Evolutionary conservation across 2,113 vertebrate species (phyloP).

Genomic region (Neoarius graeffei): DNA sequence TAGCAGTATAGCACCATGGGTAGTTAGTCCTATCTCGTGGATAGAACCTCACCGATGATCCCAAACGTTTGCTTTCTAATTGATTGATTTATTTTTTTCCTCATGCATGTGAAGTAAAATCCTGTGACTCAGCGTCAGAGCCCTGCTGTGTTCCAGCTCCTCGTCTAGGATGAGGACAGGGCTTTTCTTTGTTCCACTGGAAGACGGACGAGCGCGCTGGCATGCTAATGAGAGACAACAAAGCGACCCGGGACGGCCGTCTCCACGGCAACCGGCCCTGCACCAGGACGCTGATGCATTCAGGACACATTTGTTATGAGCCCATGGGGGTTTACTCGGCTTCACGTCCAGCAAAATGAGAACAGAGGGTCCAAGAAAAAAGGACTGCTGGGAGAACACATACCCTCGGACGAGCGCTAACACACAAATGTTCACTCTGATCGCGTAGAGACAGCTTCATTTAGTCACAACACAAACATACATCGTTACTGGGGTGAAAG

Average conservation of each 20-base stretch:
- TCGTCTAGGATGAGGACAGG: conserved; percentile 63
- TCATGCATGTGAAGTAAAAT: conserved; percentile 7
- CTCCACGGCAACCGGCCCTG: conserved; percentile 71
- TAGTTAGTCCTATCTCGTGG: not conserved
- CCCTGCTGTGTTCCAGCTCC: conserved; percentile 5
- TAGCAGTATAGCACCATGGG: not conserved
- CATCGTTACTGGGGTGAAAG: not conserved
- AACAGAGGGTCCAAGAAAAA: not conserved
- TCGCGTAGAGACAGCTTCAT: not conserved
- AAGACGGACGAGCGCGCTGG: conserved; percentile 67
- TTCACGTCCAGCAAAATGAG: not conserved
- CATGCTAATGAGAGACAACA: conserved; percentile 70
- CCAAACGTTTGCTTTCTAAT: not conserved
- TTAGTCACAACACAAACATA: not conserved
- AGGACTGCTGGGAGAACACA: not conserved
- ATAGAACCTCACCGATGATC: not conserved
- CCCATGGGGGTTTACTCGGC: not conserved
- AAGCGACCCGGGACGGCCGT: conserved; percentile 67
- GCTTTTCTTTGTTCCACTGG: conserved; percentile 70
- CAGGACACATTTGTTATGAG: conserved; percentile 47
- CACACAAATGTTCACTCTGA: not conserved
- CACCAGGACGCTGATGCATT: conserved; percentile 63
- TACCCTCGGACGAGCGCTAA: not conserved
- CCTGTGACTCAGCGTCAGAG: conserved; percentile 29
- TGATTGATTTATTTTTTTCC: not conserved